Conservation (phyloP, 1,140 invertebrate species). For the Eciton burchellii region DNA sequence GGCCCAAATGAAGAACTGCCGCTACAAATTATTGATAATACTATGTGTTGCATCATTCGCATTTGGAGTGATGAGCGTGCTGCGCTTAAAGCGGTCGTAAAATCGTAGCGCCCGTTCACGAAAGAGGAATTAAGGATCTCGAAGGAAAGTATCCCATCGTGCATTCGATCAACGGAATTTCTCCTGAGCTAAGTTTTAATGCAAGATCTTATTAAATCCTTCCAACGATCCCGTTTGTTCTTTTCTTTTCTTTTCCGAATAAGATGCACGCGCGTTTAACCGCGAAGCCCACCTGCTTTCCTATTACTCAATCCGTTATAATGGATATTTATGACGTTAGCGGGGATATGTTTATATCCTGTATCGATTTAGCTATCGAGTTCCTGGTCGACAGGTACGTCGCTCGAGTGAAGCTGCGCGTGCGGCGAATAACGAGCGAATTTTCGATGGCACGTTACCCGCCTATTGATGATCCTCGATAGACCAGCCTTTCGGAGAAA, state of each 20-base stretch:
- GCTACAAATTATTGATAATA: conserved; percentile 47
- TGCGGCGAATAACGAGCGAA: conserved; percentile 45
- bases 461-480: conserved; percentile 47
- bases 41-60: conserved; percentile 24
- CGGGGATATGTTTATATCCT: conserved; percentile 23
- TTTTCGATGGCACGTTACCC: conserved; percentile 45
- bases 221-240: background rate
- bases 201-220: background rate
- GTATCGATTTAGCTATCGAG: conserved; percentile 37
- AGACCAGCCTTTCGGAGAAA: conserved; percentile 41
- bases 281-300: background rate
- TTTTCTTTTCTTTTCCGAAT: too few species aligned
- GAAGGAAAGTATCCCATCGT: background rate
- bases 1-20: conserved; percentile 27
- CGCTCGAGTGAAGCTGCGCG: conserved; percentile 27
- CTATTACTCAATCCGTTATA: background rate
- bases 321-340: background rate
- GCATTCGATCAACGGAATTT: background rate
- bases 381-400: conserved; percentile 23
- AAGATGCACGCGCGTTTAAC: background rate
- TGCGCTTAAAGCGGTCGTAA: conserved; percentile 17
- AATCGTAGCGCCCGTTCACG: background rate
- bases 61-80: conserved; percentile 31
- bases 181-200: background rate
- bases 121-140: background rate